phyloP scores from a whole-genome alignment of 2,113 vertebrate genomes.

The Aplodontia rufa region DNA sequence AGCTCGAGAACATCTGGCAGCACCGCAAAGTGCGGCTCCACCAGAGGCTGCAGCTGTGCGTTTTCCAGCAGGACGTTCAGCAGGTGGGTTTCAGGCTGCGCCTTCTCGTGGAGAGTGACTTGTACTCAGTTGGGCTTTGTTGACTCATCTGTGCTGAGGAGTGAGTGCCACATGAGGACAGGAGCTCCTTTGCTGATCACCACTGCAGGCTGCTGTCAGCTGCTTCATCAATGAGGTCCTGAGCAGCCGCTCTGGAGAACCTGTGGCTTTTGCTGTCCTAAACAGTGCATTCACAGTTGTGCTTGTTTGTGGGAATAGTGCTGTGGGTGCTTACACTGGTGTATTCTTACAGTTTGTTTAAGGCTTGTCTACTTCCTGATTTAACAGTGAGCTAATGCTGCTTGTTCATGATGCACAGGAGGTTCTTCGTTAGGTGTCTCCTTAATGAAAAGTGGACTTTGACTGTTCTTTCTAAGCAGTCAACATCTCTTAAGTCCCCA shows the following conservation, averaged over 20 bases:
- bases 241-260: rapidly evolving
- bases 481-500: not conserved
- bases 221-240: rapidly evolving
- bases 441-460: not conserved
- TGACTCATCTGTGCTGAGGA: not conserved
- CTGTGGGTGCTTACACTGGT: rapidly evolving
- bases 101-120: rapidly evolving
- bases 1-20: slow-evolving; percentile 98
- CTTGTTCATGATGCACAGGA: not conserved
- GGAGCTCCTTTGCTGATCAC: rapidly evolving
- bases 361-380: not conserved
- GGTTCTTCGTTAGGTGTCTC: not conserved
- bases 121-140: rapidly evolving
- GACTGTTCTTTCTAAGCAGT: not conserved
- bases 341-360: rapidly evolving
- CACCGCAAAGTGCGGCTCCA: slow-evolving; percentile 98
- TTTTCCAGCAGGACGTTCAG: slow-evolving; percentile 98
- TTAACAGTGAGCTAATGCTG: not conserved
- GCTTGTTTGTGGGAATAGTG: not conserved
- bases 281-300: rapidly evolving
- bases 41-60: slow-evolving; percentile 96
- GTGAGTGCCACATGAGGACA: rapidly evolving
- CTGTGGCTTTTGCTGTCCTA: not conserved
- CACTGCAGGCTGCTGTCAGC: not conserved
- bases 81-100: slow-evolving; percentile 83